Evolutionary conservation across 2,113 vertebrate species (phyloP), one percentile per base, ranked within the genome.

Genomic region (Esox niger): DNA sequence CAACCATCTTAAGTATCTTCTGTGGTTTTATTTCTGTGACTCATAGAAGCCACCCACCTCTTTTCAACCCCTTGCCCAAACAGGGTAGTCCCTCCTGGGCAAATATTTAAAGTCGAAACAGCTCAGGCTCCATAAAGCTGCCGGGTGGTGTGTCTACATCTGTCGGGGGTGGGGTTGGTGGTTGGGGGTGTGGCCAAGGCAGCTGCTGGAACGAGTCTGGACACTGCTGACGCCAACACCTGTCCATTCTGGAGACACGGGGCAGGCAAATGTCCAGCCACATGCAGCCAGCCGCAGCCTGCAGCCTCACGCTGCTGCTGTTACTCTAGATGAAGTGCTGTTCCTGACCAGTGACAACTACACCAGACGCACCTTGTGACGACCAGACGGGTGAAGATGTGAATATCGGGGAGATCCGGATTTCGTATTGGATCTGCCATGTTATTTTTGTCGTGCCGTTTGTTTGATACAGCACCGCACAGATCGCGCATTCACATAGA

Each of bases 21-120:
- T 30, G 27, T 31, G 58, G 58, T 32, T 32, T 32, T 32, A 32
- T 30, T 29, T 21, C 29, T 20, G 21, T 68, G 67, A 57, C 60
- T 9, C 70, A 54, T 46, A 31, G 74, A 70, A 62, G 31, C 33
- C 47, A 62, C 55, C 38, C 61, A 67, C 62, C 35, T 70, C 21
- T 29, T 54, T 49, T 52, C 17, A 31, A 46, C 54, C 68, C 55
- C 15, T 43, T 64, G n/a, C 65, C 74, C 70, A 79, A 77, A 81
- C 75, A 85, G 83, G 79, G 59, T 68, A 79, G 74, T 73, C 56
- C 88, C 88, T 91, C 83, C 87, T 91, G 90, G 89, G 85, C 87
- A 91, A 92, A 92, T 92, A 91, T 92, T 92, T 92, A 89, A 91
- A 90, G 88, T 91, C 88, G 89, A 91, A 92, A 92, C 90, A 91